These are phyloP conservation scores for Ictidomys tridecemlineatus DNA, from an alignment of 2,113 vertebrate species.

Conservation along the genomic window DNA sequence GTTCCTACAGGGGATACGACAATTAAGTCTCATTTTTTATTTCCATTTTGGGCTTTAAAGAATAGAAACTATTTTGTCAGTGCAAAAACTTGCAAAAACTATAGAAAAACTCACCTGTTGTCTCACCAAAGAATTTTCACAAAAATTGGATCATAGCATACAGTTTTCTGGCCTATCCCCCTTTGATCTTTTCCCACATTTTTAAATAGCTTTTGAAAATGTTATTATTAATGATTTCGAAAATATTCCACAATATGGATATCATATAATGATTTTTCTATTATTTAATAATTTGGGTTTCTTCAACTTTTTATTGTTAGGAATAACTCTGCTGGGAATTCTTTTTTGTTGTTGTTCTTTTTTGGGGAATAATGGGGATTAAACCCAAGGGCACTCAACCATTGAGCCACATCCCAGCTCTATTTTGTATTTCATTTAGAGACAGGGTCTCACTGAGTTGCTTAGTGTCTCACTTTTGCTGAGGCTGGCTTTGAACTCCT, in stretches of 20 bases:
- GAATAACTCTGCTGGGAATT: conserved; percentile 56
- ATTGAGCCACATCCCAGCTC: no score
- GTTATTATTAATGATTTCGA: conserved; percentile 54
- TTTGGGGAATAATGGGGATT: no score
- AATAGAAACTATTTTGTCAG: conserved; percentile 56
- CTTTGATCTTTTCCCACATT: conserved; percentile 35
- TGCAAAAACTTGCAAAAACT: conserved; percentile 56
- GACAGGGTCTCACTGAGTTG: no score
- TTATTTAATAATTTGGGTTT: conserved; percentile 63
- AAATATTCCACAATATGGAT: conserved; percentile 22
- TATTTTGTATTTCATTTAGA: no score
- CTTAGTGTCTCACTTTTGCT: no score
- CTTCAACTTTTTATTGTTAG: conserved; percentile 28
- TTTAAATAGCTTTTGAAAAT: conserved; percentile 25
- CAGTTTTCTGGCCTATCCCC: background rate
- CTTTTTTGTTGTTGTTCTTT: background rate
- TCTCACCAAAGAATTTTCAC: conserved; percentile 24
- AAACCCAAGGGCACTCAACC: no score
- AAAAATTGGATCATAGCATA: background rate
- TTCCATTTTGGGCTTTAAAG: conserved; percentile 68
- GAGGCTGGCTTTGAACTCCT: no score
- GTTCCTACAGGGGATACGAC: conserved; percentile 60
- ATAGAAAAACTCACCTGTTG: background rate
- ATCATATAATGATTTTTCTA: conserved; percentile 7
- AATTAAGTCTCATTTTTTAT: conserved; percentile 74